Conservation (phyloP, 1,140 invertebrate species). For the Cardiocondyla obscurior region DNA sequence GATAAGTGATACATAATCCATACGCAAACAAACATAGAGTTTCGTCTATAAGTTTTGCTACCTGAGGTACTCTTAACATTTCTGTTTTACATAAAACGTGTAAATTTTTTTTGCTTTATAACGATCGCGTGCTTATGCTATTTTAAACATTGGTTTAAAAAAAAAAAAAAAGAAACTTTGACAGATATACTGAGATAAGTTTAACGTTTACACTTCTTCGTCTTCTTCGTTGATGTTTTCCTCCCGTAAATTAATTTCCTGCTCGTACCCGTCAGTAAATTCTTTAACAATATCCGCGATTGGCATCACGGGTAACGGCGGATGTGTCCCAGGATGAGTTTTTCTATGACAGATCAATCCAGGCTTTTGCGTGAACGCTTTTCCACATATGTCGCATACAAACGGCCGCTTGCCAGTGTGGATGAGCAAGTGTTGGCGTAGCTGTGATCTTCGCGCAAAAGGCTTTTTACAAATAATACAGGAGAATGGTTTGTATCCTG, state of each 20-base stretch:
- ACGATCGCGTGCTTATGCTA: not conserved
- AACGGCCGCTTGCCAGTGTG: constrained; percentile 90
- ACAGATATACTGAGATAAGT: not conserved
- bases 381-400: constrained; percentile 83
- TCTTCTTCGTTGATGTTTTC: constrained; percentile 56
- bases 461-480: constrained; percentile 85
- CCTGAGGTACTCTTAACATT: not conserved
- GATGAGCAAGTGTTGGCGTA: constrained; percentile 89
- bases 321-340: constrained; percentile 81
- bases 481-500: constrained; percentile 82
- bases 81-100: not conserved
- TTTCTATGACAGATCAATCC: constrained; percentile 82
- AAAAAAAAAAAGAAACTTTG: not conserved
- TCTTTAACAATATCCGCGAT: constrained; percentile 82
- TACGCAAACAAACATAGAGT: not conserved
- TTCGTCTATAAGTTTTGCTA: not conserved
- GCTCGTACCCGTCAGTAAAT: constrained; percentile 78
- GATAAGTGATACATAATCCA: not conserved
- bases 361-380: constrained; percentile 82
- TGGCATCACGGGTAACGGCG: constrained; percentile 82
- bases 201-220: constrained; percentile 45
- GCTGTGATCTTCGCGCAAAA: constrained; percentile 87
- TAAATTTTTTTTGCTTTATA: not conserved
- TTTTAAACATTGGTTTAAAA: not conserved
- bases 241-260: constrained; percentile 61